A percentile compares a stretch with the other conserved stretches of the same genome.
These are phyloP conservation scores for Hemitrygon akajei DNA, from an alignment of 2,797 vertebrate species.

Conservation along the genomic window DNA sequence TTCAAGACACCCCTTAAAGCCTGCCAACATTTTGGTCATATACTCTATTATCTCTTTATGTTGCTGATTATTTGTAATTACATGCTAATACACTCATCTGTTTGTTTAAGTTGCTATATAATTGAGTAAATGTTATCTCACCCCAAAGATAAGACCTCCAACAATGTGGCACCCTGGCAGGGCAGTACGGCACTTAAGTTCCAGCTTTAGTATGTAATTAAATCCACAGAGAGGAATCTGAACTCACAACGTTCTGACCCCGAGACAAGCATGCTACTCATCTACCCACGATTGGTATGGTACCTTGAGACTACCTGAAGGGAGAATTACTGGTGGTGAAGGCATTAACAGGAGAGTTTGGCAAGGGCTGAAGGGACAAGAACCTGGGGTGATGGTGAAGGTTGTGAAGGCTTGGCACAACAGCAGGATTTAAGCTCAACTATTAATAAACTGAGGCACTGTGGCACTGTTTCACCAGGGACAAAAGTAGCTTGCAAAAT, in stretches of 20 bases:
- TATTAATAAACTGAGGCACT: background rate
- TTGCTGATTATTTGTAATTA: too few species aligned
- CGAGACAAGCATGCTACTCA: background rate
- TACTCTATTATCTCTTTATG: too few species aligned
- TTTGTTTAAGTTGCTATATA: too few species aligned
- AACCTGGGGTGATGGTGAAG: background rate
- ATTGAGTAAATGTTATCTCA: background rate
- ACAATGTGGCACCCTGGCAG: background rate
- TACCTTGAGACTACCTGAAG: background rate
- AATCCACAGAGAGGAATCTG: background rate
- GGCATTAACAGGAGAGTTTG: background rate
- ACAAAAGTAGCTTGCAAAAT: background rate
- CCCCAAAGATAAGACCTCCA: background rate
- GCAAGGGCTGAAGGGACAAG: background rate
- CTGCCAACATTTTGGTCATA: too few species aligned
- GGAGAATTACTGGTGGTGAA: background rate
- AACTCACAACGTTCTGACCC: background rate
- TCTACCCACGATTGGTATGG: background rate
- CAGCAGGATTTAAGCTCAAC: background rate
- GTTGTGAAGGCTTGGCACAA: background rate
- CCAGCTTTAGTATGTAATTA: background rate
- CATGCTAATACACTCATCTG: too few species aligned
- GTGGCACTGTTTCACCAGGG: background rate
- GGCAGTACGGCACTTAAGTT: background rate
- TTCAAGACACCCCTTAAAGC: too few species aligned